Conservation (phyloP, 2,888 invertebrate species). For the Amphipyra tragopoginis region DNA sequence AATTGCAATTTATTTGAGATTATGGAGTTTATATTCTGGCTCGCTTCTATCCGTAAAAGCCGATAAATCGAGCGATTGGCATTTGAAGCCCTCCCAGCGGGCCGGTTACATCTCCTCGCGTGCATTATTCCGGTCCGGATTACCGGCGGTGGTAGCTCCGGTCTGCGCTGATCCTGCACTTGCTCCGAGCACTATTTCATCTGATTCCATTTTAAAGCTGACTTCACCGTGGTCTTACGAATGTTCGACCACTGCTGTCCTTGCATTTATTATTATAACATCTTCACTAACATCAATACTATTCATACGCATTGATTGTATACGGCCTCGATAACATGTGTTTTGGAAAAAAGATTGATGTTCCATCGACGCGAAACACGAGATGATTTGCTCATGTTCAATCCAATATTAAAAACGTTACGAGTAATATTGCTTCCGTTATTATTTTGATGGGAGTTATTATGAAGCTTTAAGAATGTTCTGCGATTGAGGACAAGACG, state of each 20-base stretch:
- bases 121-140: conserved; percentile 21
- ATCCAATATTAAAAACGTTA: conserved; percentile 41
- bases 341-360: conserved; percentile 42
- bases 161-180: conserved; percentile 18
- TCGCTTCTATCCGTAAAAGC: conserved; percentile 18
- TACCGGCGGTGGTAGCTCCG: conserved; percentile 6
- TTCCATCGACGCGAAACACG: conserved; percentile 25
- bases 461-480: conserved; percentile 36
- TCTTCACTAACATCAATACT: conserved; percentile 31
- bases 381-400: conserved; percentile 34
- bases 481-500: conserved; percentile 19
- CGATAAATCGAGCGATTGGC: conserved; percentile 33
- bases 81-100: conserved; percentile 11
- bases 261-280: conserved; percentile 51
- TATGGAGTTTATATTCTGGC: conserved; percentile 7
- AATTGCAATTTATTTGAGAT: conserved; percentile 16
- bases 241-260: conserved; percentile 30
- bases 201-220: conserved; percentile 38
- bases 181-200: conserved; percentile 12
- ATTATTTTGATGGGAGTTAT: conserved; percentile 37
- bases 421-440: conserved; percentile 33
- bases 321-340: conserved; percentile 48
- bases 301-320: conserved; percentile 38
- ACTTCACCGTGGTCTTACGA: conserved; percentile 30
- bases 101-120: conserved; percentile 16